phyloP scores from a whole-genome alignment of 2,113 vertebrate species.

The Trichomycterus rosablanca region DNA sequence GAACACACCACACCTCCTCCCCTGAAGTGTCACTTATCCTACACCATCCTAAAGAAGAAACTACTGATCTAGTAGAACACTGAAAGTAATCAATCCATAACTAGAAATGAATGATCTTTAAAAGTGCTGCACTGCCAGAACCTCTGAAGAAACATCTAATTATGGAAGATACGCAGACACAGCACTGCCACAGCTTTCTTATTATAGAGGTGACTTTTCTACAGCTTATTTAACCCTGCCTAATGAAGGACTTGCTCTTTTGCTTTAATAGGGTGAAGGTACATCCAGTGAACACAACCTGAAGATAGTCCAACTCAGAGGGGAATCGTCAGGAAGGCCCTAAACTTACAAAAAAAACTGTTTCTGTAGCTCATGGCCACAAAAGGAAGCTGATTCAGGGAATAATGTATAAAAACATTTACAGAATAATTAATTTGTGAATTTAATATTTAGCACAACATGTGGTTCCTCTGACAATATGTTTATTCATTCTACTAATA shows the following conservation, averaged over 20 bases:
- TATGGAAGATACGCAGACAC: constrained; percentile 7
- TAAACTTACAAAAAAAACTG: too few species aligned
- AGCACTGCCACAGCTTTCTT: constrained; percentile 9
- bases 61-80: background rate
- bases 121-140: constrained; percentile 9
- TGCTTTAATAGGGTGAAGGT: constrained; percentile 9
- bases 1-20: background rate
- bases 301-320: too few species aligned
- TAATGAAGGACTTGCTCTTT: constrained; percentile 28
- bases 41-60: background rate
- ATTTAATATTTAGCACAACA: too few species aligned
- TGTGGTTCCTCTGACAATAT: too few species aligned
- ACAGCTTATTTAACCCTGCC: constrained; percentile 4
- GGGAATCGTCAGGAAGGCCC: too few species aligned
- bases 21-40: background rate
- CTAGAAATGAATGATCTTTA: constrained; percentile 4
- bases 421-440: too few species aligned
- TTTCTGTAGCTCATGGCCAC: too few species aligned
- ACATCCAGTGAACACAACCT: background rate
- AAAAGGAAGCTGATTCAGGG: too few species aligned
- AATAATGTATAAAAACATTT: too few species aligned
- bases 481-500: too few species aligned
- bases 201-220: background rate
- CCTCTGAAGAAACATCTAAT: constrained; percentile 1
- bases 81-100: background rate